Evolutionary conservation across 2,113 vertebrate species (phyloP).

Genomic region (Bombycilla garrulus): DNA sequence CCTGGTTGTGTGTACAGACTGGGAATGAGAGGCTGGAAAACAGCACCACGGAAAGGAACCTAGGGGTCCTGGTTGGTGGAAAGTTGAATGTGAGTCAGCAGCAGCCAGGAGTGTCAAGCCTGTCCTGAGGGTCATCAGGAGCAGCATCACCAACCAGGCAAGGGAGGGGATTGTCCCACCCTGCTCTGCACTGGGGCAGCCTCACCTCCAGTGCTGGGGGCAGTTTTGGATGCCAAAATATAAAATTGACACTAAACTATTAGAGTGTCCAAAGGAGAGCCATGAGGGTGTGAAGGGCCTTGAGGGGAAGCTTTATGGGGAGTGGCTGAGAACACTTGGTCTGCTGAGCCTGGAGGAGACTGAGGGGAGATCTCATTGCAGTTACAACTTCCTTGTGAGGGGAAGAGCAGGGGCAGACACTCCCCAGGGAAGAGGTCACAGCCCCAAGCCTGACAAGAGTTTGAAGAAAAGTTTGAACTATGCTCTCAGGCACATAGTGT

Average conservation of each 20-base stretch:
- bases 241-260: not conserved
- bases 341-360: no score
- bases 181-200: not conserved
- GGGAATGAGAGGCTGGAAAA: not conserved
- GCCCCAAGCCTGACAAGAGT: not conserved
- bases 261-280: not conserved
- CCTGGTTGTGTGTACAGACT: not conserved
- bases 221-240: not conserved
- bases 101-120: not conserved
- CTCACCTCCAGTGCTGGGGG: accelerated
- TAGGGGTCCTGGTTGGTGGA: accelerated
- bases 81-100: accelerated
- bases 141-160: accelerated
- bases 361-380: no score
- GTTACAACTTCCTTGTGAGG: not conserved
- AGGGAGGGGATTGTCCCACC: not conserved
- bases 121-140: not conserved
- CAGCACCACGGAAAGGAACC: accelerated
- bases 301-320: accelerated
- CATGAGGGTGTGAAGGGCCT: not conserved
- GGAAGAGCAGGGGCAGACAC: not conserved
- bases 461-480: not conserved
- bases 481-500: not conserved
- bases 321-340: not conserved
- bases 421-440: not conserved